Base-by-base conservation (phyloP, 2,888 invertebrate genomes). In the Pheosia tremula region DNA sequence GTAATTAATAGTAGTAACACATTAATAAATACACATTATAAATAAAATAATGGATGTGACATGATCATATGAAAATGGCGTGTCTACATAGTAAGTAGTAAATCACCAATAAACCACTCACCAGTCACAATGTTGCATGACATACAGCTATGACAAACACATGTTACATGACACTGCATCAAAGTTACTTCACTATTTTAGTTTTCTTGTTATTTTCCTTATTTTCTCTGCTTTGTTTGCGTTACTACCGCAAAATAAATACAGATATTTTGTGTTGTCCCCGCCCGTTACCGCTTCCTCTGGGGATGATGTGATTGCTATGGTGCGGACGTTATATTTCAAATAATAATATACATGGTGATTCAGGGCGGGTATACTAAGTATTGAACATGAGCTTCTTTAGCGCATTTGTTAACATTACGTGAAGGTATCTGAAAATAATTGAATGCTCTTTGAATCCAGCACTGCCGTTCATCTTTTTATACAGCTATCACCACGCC, bases 61-160 rank as follows among this genome's bases (percentile, higher is more conserved):
- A 24, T 24, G 24, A 24, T 24, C 1, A 24, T 24, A 24, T 24
- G 24, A 24, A 24, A 24, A 24, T 24, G 24, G 24, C 24, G 24
- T 24, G 24, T 24, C 24, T 24, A 11, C 47, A 49, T 49, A 13
- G 49, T 8, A 49, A 49, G 3, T 13, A 5, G 4, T 74, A 68
- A 71, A 71, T 68, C 66, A 61, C 7, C 50, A 59, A 56, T 49
- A 53, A 60, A 64, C 62, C 65, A 64, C 66, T 66, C 3, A 3
- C 36, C 55, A 45, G 64, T 74, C 68, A 52, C 56, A 68, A 4
- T 53, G 60, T 64, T 59, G 62, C 53, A 61, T 49, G 53, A 47
- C 38, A 54, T 8, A 9, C 43, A 47, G 47, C 47, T 47, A 5
- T 9, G 36, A 58, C 58, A 56, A 39, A 11, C n/a, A 3, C 10